phyloP scores from a whole-genome alignment of 1,140 invertebrate species.

The Chymomyza costata region DNA sequence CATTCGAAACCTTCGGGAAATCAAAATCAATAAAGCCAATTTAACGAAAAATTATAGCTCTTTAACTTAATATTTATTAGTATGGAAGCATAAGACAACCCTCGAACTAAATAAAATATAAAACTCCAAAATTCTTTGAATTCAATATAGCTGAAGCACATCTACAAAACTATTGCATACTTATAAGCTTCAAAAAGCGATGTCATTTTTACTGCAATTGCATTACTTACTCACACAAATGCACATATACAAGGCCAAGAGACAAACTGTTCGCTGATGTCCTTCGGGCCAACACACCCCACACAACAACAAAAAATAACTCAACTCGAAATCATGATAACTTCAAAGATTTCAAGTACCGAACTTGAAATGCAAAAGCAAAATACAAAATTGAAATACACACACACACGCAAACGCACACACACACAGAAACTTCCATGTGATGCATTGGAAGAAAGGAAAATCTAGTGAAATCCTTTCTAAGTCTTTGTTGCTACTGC shows the following conservation, averaged over 20 bases:
- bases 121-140: constrained; percentile 5
- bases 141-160: constrained; percentile 9
- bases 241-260: neutral
- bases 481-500: constrained; percentile 6
- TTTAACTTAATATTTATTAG: constrained; percentile 3
- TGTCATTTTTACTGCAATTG: constrained; percentile 3
- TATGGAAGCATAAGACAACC: neutral
- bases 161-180: constrained; percentile 6
- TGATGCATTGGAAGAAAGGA: no score
- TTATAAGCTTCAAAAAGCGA: neutral
- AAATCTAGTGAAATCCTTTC: no score
- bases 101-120: constrained; percentile 6
- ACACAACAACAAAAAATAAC: neutral
- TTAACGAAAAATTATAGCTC: no score
- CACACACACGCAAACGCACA: constrained; percentile 11
- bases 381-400: constrained; percentile 27
- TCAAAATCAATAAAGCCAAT: no score
- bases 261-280: no score
- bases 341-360: constrained; percentile 20
- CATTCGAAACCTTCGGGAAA: no score
- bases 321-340: constrained; percentile 13
- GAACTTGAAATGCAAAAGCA: constrained; percentile 21
- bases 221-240: constrained; percentile 2
- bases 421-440: no score
- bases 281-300: no score